phyloP scores from a whole-genome alignment of 2,113 vertebrate species.

The Alligator mississippiensis region DNA sequence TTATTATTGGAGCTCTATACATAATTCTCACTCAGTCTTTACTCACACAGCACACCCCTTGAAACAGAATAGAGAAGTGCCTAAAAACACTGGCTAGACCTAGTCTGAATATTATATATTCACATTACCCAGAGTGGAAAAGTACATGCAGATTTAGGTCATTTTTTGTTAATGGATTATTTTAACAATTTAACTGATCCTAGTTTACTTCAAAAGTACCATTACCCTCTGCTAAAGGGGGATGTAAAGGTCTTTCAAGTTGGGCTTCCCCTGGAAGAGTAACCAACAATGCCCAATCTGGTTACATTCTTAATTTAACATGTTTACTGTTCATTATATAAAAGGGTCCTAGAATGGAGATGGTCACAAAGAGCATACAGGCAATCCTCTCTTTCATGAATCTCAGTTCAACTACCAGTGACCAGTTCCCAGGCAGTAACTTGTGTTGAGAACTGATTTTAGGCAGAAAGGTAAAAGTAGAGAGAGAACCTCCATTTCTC shows the following conservation, averaged over 20 bases:
- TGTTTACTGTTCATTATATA: neutral
- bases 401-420: neutral
- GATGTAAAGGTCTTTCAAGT: neutral
- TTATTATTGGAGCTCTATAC: neutral
- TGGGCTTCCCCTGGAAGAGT: neutral
- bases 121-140: neutral
- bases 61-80: neutral
- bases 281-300: neutral
- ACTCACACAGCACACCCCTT: neutral
- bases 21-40: neutral
- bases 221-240: neutral
- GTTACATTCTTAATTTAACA: neutral
- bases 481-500: neutral
- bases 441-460: neutral
- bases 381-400: neutral
- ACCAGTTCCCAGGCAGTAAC: neutral
- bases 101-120: neutral
- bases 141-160: neutral
- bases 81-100: neutral
- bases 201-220: neutral
- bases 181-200: neutral
- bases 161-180: neutral
- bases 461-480: neutral
- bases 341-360: neutral
- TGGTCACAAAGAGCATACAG: neutral